Percentiles rank a stretch among this genome's conserved stretches.
phyloP scores from a whole-genome alignment of 1,140 invertebrate species.

The Drosophila paulistorum region DNA sequence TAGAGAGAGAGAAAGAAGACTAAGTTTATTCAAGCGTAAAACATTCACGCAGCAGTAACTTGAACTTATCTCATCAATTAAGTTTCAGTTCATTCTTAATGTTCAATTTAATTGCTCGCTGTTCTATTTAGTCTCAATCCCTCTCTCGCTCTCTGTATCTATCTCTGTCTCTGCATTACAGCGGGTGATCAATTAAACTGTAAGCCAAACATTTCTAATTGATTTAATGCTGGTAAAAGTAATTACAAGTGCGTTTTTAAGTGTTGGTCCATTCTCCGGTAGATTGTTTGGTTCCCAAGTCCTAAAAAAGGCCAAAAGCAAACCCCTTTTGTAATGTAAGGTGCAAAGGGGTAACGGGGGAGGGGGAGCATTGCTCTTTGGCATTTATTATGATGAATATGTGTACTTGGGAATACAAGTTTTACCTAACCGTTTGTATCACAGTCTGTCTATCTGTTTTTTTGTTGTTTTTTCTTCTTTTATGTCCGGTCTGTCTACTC shows the following conservation, averaged over 20 bases:
- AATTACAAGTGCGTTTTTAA: slow-evolving; percentile 61
- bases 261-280: slow-evolving; percentile 28
- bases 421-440: slow-evolving; percentile 4
- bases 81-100: slow-evolving; percentile 51
- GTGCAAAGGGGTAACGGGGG: no score
- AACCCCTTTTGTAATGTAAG: no score
- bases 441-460: neutral
- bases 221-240: slow-evolving; percentile 64
- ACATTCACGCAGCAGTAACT: slow-evolving; percentile 17
- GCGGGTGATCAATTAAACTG: slow-evolving; percentile 60
- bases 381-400: slow-evolving; percentile 12
- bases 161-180: slow-evolving; percentile 9
- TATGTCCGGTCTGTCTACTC: slow-evolving; percentile 13
- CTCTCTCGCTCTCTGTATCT: neutral
- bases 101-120: slow-evolving; percentile 55
- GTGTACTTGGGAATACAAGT: slow-evolving; percentile 12
- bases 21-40: slow-evolving; percentile 31
- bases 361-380: neutral
- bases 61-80: slow-evolving; percentile 69
- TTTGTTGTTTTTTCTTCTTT: neutral
- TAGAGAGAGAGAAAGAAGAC: no score
- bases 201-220: slow-evolving; percentile 64
- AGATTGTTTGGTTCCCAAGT: neutral
- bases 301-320: slow-evolving; percentile 21
- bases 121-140: slow-evolving; percentile 10